Percentiles rank a stretch among this genome's conserved stretches.
Conservation (phyloP, 1,140 invertebrate genomes). For the Brachionus koreanus region DNA sequence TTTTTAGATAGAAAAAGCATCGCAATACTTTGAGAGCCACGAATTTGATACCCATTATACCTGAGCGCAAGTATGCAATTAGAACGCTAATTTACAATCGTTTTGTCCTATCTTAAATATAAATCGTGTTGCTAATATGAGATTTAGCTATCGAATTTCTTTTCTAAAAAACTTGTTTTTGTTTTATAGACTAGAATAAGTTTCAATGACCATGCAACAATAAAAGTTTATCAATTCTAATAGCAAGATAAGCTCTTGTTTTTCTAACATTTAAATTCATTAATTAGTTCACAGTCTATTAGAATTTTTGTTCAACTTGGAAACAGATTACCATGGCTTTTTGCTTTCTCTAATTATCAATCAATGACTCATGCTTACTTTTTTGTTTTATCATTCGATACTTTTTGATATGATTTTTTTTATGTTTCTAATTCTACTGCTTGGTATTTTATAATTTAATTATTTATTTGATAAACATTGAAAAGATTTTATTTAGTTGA, state of each 20-base stretch:
- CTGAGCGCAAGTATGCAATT: background rate
- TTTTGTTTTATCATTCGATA: background rate
- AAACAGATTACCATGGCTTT: background rate
- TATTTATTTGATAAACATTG: background rate
- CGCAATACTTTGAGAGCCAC: background rate
- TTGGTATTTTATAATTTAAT: background rate
- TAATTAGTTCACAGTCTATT: slow-evolving; percentile 13
- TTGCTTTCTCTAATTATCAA: background rate
- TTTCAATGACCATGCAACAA: slow-evolving; percentile 36
- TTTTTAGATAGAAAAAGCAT: slow-evolving; percentile 26
- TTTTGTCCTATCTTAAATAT: slow-evolving; percentile 16
- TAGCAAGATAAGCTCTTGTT: background rate
- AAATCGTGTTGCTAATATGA: slow-evolving; percentile 27
- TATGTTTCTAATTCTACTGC: background rate
- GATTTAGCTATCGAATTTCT: slow-evolving; percentile 1
- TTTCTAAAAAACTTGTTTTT: background rate
- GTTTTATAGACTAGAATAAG: background rate
- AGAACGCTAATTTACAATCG: slow-evolving; percentile 24
- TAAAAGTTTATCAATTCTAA: slow-evolving; percentile 1
- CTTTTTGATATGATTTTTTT: background rate
- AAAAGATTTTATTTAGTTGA: background rate
- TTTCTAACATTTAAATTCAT: slow-evolving; percentile 9
- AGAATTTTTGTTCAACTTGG: background rate
- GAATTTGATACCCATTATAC: slow-evolving; percentile 17
- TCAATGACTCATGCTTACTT: background rate